Conservation (phyloP, 2,797 vertebrate species). For the Remorina albescens region DNA sequence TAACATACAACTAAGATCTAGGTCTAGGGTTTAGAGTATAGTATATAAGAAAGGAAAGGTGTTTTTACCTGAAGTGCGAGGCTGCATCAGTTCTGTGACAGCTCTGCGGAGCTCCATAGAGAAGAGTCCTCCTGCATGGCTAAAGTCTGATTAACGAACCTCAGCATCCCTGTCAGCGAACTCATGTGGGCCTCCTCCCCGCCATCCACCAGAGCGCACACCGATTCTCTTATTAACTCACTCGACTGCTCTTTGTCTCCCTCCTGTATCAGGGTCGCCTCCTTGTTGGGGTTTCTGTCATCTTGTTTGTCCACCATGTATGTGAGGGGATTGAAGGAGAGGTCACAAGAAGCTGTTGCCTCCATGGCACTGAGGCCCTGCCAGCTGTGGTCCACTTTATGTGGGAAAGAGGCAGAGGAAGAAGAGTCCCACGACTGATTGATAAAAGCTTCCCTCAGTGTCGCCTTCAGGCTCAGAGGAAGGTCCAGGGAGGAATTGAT, state of each 20-base stretch:
- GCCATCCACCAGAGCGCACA: conserved; percentile 35
- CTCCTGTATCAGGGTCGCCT: conserved; percentile 29
- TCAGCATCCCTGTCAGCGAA: conserved; percentile 82
- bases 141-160: conserved; percentile 83
- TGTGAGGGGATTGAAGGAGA: conserved; percentile 88
- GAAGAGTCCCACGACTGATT: conserved; percentile 58
- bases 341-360: conserved; percentile 69
- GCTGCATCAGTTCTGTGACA: conserved; percentile 6
- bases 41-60: neutral
- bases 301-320: conserved; percentile 77
- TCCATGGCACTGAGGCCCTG: conserved; percentile 71
- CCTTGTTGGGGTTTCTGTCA: conserved; percentile 1
- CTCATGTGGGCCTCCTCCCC: conserved; percentile 59
- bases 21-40: neutral
- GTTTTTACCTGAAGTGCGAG: conserved; percentile 42
- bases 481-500: conserved; percentile 80
- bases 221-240: conserved; percentile 50
- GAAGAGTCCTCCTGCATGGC: conserved; percentile 80
- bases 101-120: conserved; percentile 45
- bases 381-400: conserved; percentile 64
- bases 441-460: conserved; percentile 70
- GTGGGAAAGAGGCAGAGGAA: conserved; percentile 33
- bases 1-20: neutral
- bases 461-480: conserved; percentile 77
- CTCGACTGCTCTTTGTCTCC: neutral